Base-by-base conservation (phyloP, 2,888 invertebrate genomes). In the Caenorhabditis imperialis region DNA sequence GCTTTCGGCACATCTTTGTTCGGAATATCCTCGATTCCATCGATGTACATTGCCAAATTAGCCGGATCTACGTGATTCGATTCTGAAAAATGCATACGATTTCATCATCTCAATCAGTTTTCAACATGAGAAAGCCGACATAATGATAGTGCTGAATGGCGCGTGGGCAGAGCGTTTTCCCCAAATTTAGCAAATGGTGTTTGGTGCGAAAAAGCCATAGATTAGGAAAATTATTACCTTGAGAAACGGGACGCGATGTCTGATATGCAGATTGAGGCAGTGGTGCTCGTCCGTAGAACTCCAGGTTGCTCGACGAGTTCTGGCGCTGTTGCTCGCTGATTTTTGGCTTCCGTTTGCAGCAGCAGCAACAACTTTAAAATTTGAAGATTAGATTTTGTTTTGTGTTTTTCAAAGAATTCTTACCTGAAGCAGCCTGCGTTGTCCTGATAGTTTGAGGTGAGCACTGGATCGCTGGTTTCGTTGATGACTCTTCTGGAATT, bases 401-500 rank as follows among this genome's bases (percentile, higher is more conserved):
- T 22, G 6, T 7, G n/a, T 14, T 16, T 18, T 14, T 5, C 2
- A 5, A 38, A 25, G 25, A 12, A 35, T 12, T 18, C 10, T 7
- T 48, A 67, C 74, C 51, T 45, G 37, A 42, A 38, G 30, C 30
- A 42, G 30, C n/a, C 18, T 0, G 50, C 3, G 0, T 35, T 40
- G 18, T 63, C 45, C 4, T 54, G 55, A 35, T 55, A 70, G 40
- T 23, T 75, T 8, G 30, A 35, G 3, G 45, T 18, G 0, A 70
- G 60, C 5, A 54, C 50, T 2, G 65, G 44, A 48, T 63, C 55
- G 2, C 23, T 47, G 12, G 42, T 35, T 30, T 60, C 55, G 20
- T 51, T 60, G 16, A 75, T 75, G 10, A 75, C 55, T 48, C 65
- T 23, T n/a, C 75, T 75, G 37, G 27, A 75, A 75, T 14, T 8